phyloP scores from a whole-genome alignment of 2,888 invertebrate genomes.

The Stenichneumon culpator region DNA sequence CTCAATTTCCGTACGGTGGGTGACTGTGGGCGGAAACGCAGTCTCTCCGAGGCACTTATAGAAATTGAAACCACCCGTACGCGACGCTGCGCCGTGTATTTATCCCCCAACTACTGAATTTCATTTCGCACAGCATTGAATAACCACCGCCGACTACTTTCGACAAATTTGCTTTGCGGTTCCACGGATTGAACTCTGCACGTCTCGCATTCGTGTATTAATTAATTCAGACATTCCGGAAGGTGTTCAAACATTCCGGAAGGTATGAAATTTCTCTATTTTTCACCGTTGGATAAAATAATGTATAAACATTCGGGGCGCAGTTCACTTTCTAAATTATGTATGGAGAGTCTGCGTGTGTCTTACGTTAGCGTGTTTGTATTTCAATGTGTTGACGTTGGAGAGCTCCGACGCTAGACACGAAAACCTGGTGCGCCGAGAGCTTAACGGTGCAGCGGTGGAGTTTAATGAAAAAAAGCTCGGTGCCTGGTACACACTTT shows the following conservation, averaged over 20 bases:
- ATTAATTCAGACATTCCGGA: not conserved
- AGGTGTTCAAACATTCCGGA: not conserved
- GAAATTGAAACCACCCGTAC: not conserved
- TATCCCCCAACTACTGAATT: not conserved
- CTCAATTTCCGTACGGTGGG: not conserved
- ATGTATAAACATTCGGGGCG: not conserved
- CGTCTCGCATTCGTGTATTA: not conserved
- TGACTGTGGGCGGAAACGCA: not conserved
- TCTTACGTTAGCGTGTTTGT: not conserved
- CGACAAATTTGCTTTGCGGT: not conserved
- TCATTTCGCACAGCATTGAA: not conserved
- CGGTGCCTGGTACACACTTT: constrained; percentile 41
- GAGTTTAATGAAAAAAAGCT: constrained; percentile 39
- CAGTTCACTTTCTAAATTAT: not conserved
- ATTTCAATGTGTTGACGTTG: constrained; percentile 2
- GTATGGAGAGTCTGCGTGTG: not conserved
- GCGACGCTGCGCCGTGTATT: not conserved
- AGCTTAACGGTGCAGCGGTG: constrained; percentile 38
- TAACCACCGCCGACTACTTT: not conserved
- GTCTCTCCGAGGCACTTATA: not conserved
- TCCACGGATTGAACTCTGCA: not conserved
- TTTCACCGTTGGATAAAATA: not conserved
- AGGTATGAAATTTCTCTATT: not conserved
- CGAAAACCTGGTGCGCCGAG: constrained; percentile 31
- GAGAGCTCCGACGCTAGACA: not conserved